Conservation (phyloP, 1,140 invertebrate species). For the Drosophila dunni region DNA sequence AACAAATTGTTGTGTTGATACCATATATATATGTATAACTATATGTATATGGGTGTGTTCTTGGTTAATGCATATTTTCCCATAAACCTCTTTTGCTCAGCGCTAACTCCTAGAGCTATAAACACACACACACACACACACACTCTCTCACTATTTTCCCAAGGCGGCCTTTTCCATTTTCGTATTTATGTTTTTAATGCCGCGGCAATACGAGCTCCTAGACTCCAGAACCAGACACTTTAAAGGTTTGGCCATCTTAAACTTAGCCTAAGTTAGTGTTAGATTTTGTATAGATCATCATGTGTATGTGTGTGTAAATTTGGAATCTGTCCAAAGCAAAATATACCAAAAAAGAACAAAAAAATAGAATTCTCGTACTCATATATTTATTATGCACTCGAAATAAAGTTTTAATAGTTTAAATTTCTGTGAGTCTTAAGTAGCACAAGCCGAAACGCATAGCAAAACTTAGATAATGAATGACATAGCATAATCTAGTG, state of each 20-base stretch:
- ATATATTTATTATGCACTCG: conserved; percentile 51
- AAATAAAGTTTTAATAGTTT: conserved; percentile 75
- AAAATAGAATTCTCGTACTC: conserved; percentile 15
- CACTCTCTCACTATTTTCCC: conserved; percentile 21
- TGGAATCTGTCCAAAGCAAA: conserved; percentile 19
- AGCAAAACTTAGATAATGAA: conserved; percentile 72
- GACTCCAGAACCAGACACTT: conserved; percentile 55
- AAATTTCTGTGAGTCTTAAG: conserved; percentile 70
- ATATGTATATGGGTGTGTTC: conserved; percentile 31
- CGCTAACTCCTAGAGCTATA: conserved; percentile 70
- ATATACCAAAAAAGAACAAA: no score
- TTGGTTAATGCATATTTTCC: conserved; percentile 48
- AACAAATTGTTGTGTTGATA: conserved; percentile 62
- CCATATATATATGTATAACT: conserved; percentile 14
- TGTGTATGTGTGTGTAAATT: conserved; percentile 46
- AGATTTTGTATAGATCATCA: conserved; percentile 68
- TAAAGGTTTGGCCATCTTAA: conserved; percentile 17
- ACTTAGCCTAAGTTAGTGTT: conserved; percentile 68
- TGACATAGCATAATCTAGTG: conserved; percentile 58
- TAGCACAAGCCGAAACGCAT: conserved; percentile 66
- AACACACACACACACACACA: conserved; percentile 12
- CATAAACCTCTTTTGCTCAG: conserved; percentile 72
- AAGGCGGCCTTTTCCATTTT: conserved; percentile 62
- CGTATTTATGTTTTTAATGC: conserved; percentile 41
- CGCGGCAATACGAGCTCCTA: conserved; percentile 73